Percentiles rank a stretch among this genome's conserved stretches.
Conservation (phyloP, 2,888 invertebrate genomes). For the Apeira syringaria region DNA sequence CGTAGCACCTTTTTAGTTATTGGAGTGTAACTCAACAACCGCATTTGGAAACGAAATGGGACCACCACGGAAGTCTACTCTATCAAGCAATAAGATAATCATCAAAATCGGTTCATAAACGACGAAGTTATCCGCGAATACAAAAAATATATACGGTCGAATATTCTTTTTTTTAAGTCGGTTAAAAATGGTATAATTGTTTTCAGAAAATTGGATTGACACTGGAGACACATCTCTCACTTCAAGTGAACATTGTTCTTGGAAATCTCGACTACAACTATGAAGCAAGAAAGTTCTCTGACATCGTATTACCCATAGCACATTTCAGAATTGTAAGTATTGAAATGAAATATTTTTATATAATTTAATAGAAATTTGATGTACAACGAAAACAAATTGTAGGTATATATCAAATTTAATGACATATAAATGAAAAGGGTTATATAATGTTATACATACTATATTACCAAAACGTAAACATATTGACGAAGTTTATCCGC, state of each 20-base stretch:
- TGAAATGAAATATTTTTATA: background rate
- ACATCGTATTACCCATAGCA: slow-evolving; percentile 82
- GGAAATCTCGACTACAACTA: slow-evolving; percentile 83
- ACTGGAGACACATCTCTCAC: slow-evolving; percentile 82
- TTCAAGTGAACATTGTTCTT: slow-evolving; percentile 88
- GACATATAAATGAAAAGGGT: too few relatives aligned
- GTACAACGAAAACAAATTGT: too few relatives aligned
- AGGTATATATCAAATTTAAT: too few relatives aligned
- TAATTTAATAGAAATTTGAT: background rate
- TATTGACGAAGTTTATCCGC: background rate
- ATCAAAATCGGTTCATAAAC: too few relatives aligned
- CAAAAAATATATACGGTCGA: too few relatives aligned
- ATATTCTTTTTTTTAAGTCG: too few relatives aligned
- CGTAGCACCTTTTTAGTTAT: too few relatives aligned
- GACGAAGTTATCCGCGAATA: too few relatives aligned
- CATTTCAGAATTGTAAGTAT: slow-evolving; percentile 19
- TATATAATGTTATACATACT: background rate
- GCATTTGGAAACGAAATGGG: too few relatives aligned
- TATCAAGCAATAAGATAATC: too few relatives aligned
- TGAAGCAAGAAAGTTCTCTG: slow-evolving; percentile 82
- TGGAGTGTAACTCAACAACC: too few relatives aligned
- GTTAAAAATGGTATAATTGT: background rate
- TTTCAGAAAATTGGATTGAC: slow-evolving; percentile 86
- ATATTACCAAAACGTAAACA: background rate
- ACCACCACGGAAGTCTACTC: too few relatives aligned